Evolutionary conservation across 2,797 vertebrate genomes (phyloP), one percentile per base, ranked within the genome.

Genomic region (Pelodytes ibericus): DNA sequence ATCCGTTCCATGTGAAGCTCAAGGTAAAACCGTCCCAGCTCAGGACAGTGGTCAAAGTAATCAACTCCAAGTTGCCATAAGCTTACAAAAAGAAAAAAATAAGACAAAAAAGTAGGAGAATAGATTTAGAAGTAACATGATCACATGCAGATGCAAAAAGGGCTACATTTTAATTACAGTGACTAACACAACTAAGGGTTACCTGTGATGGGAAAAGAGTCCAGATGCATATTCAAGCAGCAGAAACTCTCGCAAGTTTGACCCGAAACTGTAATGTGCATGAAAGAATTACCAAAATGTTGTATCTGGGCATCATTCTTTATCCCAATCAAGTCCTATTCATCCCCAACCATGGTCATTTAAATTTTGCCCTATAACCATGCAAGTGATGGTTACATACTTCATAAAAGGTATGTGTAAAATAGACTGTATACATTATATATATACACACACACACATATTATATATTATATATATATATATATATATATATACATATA

Each of bases 171-270:
- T n/a, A n/a, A n/a, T n/a, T n/a, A n/a, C n/a, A n/a, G n/a, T n/a
- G n/a, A n/a, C n/a, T n/a, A 59, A 27, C 8, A 15, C 30, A 20
- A 47, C 3, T 8, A 59, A 27, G 58, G 6, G 30, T n/a, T 90
- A 99, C 96, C 96, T 99, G 89, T 98, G 95, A 83, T 99, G 96
- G 24, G 94, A 94, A 81, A 98, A 98, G 79, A 99, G 94, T 66
- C 96, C 96, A 0, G 96, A 97, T 0, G 96, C 97, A 0, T 98
- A 99, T 81, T 99, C 97, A 49, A 98, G 84, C 80, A 99, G 87
- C 31, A 99, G 95, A 80, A 97, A 98, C 86, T 99, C 97, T 77
- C 97, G 92, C 92, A 99, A 90, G 81, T 98, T 98, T 70, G 96
- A 97, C 41, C 97, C 97, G 80, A 98, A 99, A 82, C 96, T 99